A percentile compares a stretch with the other conserved stretches of the same genome.
These are phyloP conservation scores for Colletes gigas DNA, from an alignment of 1,140 invertebrate genomes.

Conservation along the genomic window DNA sequence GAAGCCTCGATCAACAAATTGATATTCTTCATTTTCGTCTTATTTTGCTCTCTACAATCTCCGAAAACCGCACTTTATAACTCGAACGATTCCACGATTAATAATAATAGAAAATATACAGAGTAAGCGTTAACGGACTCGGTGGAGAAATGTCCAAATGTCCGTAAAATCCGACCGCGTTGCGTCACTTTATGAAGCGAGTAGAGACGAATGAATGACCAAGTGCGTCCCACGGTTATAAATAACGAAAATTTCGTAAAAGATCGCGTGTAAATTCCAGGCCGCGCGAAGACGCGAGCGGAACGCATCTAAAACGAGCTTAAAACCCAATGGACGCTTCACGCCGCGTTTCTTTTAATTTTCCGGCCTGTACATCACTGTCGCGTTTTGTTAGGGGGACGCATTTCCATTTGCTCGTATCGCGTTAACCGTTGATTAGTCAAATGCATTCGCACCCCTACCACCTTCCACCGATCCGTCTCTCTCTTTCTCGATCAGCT, in stretches of 20 bases:
- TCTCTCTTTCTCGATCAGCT: not conserved
- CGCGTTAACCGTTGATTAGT: slow-evolving; percentile 53
- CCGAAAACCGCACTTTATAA: no score
- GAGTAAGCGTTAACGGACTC: no score
- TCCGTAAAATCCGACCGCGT: not conserved
- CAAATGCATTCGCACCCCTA: slow-evolving; percentile 15
- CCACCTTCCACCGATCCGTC: not conserved
- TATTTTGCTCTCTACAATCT: no score
- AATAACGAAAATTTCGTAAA: slow-evolving; percentile 67
- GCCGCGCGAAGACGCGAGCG: slow-evolving; percentile 1
- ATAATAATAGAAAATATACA: no score
- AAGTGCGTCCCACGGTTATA: slow-evolving; percentile 36
- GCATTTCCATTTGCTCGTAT: slow-evolving; percentile 63
- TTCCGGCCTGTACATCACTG: slow-evolving; percentile 66
- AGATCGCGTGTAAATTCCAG: slow-evolving; percentile 40
- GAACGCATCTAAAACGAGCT: slow-evolving; percentile 40
- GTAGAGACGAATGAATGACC: slow-evolving; percentile 9
- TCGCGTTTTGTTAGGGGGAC: slow-evolving; percentile 60
- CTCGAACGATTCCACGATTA: no score
- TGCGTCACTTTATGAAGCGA: not conserved
- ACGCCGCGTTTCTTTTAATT: slow-evolving; percentile 62
- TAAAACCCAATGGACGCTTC: slow-evolving; percentile 24
- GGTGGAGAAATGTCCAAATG: not conserved
- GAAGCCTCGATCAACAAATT: no score
- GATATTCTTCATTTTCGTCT: no score